Base-by-base conservation (phyloP, 2,888 invertebrate genomes). In the Limnephilus marmoratus region DNA sequence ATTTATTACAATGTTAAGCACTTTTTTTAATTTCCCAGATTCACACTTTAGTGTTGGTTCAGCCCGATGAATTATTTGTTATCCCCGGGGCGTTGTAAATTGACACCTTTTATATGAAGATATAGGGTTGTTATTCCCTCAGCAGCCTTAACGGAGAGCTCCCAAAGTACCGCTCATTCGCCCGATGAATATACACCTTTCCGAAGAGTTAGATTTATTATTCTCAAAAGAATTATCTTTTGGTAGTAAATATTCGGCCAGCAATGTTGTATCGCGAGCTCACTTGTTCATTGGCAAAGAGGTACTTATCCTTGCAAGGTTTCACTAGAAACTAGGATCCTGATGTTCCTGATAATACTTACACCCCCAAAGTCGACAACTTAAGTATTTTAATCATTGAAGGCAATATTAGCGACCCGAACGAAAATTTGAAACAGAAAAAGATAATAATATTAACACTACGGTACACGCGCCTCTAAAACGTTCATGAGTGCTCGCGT, bases 101-200 rank as follows among this genome's bases (percentile, higher is more conserved):
- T 87, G 85, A 87, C 53, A 53, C 88, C 86, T 45, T 68, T 88
- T 88, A 34, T 31, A 68, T 31, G 68, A 88, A 68, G 88, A 68
- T 37, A 88, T n/a, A 68, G 88, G 88, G 88, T 53, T 68, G 88
- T 29, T 53, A 88, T 31, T 53, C 88, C 53, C 88, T 80, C 31
- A 88, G 18, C 53, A 34, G 53, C 31, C 88, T 68, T 88, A 49
- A 49, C n/a, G 37, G 34, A 88, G 41, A 68, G 68, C 9, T 88
- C 53, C 80, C 29, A 24, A 88, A 88, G 88, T 88, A 88, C 53
- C 53, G 15, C 68, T 68, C 88, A 31, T 34, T 68, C 68, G 49
- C 37, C 49, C 49, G 45, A 83, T 45, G 45, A 45, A 86, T 45
- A 68, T 49, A 86, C 68, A n/a, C 86, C 86, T 45, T 41, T 37